These are phyloP conservation scores for Haliclona indistincta DNA, from an alignment of 37 sponge, comb jelly and placozoan species.

Conservation along the genomic window DNA sequence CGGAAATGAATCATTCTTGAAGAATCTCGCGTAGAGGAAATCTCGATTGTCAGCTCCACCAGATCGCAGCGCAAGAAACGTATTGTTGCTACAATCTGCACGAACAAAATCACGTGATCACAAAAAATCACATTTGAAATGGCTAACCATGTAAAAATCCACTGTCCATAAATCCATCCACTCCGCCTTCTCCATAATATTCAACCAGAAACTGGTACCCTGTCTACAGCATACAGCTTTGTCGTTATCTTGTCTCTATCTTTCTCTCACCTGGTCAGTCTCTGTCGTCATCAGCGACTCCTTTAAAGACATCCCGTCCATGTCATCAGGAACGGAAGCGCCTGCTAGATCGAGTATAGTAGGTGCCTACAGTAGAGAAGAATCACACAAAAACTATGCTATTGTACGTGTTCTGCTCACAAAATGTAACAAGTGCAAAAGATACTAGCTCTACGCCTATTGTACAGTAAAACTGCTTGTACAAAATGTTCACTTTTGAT, in stretches of 20 bases:
- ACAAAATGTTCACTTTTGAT: too few species aligned
- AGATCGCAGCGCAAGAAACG: constrained; percentile 55
- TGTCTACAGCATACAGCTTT: constrained; percentile 8
- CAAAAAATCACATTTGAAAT: background rate
- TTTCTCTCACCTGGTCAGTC: background rate
- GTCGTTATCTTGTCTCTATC: background rate
- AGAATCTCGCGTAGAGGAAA: constrained; percentile 38
- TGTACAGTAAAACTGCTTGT: too few species aligned
- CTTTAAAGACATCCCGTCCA: constrained; percentile 79
- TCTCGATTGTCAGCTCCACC: constrained; percentile 8
- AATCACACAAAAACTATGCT: too few species aligned
- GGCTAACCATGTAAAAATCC: constrained; percentile 3
- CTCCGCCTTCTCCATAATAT: constrained; percentile 72
- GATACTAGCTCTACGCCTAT: too few species aligned
- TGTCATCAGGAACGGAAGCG: constrained; percentile 42
- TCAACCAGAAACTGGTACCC: constrained; percentile 67
- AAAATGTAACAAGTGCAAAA: too few species aligned
- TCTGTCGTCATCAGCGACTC: constrained; percentile 20
- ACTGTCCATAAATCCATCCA: too few species aligned
- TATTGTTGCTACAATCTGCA: constrained; percentile 77
- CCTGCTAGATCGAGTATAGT: constrained; percentile 87
- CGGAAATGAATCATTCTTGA: constrained; percentile 35
- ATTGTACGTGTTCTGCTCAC: too few species aligned
- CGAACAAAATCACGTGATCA: background rate
- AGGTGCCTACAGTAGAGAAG: constrained; percentile 67